Conservation (phyloP, 2,113 vertebrate species). For the Rhinoptilus africanus region DNA sequence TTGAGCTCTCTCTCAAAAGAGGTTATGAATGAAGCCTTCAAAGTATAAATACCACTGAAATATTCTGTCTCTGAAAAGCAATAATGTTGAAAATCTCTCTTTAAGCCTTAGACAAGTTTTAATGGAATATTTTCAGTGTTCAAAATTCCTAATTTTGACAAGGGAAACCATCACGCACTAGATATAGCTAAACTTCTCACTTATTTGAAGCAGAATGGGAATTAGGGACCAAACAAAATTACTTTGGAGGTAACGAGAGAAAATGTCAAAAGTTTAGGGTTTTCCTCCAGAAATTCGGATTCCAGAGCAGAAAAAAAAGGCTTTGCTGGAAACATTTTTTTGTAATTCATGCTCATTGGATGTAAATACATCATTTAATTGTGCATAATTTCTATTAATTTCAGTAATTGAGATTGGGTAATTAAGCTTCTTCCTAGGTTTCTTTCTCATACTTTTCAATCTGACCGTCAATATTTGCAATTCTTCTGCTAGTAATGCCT, state of each 20-base stretch:
- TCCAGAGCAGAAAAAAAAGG: not conserved
- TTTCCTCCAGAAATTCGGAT: not conserved
- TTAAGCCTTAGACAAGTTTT: not conserved
- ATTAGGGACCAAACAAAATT: not conserved
- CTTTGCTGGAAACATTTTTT: not conserved
- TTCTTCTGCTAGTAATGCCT: not conserved
- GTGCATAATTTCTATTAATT: not conserved
- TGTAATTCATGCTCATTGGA: not conserved
- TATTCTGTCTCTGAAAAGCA: not conserved
- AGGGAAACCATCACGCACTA: not conserved
- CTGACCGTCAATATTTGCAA: not conserved
- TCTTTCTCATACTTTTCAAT: not conserved
- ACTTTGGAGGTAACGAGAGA: not conserved
- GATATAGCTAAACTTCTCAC: not conserved
- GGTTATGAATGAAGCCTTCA: not conserved
- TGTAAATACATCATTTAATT: not conserved
- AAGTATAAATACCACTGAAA: not conserved
- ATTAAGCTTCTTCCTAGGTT: not conserved
- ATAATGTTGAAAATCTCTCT: not conserved
- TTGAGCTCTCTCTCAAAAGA: not conserved
- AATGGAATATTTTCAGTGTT: not conserved
- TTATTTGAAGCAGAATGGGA: not conserved
- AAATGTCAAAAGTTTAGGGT: rapidly evolving
- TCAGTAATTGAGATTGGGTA: not conserved
- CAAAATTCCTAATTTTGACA: not conserved